Evolutionary conservation across 2,113 vertebrate species (phyloP).

Genomic region (Scatophagus argus): DNA sequence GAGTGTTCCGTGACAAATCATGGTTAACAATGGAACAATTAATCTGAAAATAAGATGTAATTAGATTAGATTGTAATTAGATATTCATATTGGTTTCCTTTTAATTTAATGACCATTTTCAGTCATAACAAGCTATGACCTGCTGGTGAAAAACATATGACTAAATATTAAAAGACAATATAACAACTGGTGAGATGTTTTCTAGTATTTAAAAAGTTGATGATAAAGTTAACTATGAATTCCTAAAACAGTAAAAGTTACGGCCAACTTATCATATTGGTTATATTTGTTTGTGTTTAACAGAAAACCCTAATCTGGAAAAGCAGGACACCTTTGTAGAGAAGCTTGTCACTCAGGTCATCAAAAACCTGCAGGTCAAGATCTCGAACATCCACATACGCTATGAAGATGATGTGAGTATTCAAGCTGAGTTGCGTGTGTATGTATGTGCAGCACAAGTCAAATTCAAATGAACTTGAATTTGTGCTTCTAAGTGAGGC

Average conservation of each 20-base stretch:
- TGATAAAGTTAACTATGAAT: background rate
- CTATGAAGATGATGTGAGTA: constrained; percentile 98
- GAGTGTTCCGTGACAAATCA: background rate
- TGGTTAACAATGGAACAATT: background rate
- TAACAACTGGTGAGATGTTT: background rate
- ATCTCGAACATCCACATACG: constrained; percentile 97
- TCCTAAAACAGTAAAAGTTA: background rate
- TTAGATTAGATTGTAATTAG: too few species aligned
- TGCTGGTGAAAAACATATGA: background rate
- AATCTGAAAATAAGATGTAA: background rate
- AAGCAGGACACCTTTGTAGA: constrained; percentile 96
- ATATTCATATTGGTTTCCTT: too few species aligned
- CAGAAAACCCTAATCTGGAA: constrained; percentile 89
- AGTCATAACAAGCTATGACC: too few species aligned
- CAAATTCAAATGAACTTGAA: background rate
- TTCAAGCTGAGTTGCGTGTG: constrained; percentile 28
- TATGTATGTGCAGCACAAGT: background rate
- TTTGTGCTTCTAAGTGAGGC: background rate
- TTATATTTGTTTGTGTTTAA: constrained; percentile 42
- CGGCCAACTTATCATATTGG: background rate
- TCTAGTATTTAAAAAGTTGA: background rate
- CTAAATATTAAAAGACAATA: too few species aligned
- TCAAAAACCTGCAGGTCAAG: constrained; percentile 98
- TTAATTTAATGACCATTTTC: too few species aligned
- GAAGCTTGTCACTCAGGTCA: constrained; percentile 97